Conservation (phyloP, 2,797 vertebrate genomes). For the Cyprinella venusta region DNA sequence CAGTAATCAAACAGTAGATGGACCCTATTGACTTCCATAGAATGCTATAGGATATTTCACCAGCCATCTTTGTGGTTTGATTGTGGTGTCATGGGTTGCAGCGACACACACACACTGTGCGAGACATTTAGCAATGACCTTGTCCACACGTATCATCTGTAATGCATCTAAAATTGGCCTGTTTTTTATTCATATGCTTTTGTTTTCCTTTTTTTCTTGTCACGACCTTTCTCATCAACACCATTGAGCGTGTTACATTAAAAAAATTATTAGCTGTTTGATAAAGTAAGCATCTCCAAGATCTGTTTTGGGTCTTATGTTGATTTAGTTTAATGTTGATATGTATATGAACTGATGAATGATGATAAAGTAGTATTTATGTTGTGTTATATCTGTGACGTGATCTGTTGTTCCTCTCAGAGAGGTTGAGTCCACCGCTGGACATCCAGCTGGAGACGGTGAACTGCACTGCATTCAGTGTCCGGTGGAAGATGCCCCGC, state of each 20-base stretch:
- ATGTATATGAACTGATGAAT: not conserved
- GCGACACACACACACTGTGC: not conserved
- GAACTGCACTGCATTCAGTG: constrained; percentile 89
- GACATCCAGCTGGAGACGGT: constrained; percentile 85
- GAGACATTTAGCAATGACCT: constrained; percentile 35
- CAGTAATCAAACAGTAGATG: too few species aligned
- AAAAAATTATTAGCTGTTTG: not conserved
- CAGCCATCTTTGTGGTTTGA: too few species aligned
- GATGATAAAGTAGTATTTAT: not conserved
- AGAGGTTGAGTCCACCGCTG: constrained; percentile 87
- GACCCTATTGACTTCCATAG: too few species aligned
- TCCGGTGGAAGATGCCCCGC: constrained; percentile 91
- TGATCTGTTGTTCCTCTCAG: constrained; percentile 69
- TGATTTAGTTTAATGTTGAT: too few species aligned
- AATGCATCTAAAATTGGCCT: not conserved
- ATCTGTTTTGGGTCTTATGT: not conserved
- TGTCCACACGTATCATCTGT: not conserved
- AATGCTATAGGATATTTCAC: too few species aligned
- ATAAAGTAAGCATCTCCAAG: not conserved
- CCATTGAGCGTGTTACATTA: not conserved
- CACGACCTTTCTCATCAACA: not conserved
- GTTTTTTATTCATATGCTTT: constrained; percentile 28
- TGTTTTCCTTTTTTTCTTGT: constrained; percentile 34
- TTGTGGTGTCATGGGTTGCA: too few species aligned
- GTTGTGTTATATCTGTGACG: not conserved